Conservation (phyloP, 2,797 vertebrate genomes). For the Pelodytes ibericus region DNA sequence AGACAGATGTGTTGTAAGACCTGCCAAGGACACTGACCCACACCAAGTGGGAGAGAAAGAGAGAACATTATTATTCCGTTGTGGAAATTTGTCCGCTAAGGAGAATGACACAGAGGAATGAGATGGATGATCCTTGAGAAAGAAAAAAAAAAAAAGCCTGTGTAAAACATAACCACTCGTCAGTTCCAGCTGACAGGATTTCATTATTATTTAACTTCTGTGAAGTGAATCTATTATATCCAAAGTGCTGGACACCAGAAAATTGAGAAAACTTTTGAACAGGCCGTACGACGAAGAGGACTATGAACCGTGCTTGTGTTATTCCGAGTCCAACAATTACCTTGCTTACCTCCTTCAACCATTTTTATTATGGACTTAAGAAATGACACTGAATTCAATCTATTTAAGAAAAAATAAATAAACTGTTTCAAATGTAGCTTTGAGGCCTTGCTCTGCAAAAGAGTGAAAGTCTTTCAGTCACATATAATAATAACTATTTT, state of each 20-base stretch:
- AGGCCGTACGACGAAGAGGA: slow-evolving; percentile 71
- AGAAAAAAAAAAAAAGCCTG: slow-evolving; percentile 76
- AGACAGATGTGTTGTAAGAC: slow-evolving; percentile 99
- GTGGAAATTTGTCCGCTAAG: slow-evolving; percentile 68
- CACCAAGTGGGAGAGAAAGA: slow-evolving; percentile 60
- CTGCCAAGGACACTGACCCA: slow-evolving; percentile 95
- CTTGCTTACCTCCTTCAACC: slow-evolving; percentile 82
- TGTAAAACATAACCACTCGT: slow-evolving; percentile 96
- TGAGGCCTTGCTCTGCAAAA: slow-evolving; percentile 74
- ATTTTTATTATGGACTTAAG: slow-evolving; percentile 82
- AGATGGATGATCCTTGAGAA: slow-evolving; percentile 67
- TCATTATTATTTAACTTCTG: slow-evolving; percentile 95
- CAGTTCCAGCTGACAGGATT: slow-evolving; percentile 88
- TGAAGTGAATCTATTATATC: slow-evolving; percentile 96
- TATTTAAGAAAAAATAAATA: slow-evolving; percentile 69
- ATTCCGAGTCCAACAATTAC: slow-evolving; percentile 76
- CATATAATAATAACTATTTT: slow-evolving; percentile 75
- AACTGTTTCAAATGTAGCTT: slow-evolving; percentile 76
- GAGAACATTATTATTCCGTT: slow-evolving; percentile 67
- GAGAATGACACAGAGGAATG: slow-evolving; percentile 70
- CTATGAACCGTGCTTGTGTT: slow-evolving; percentile 73
- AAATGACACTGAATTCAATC: slow-evolving; percentile 82
- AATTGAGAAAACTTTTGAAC: slow-evolving; percentile 75
- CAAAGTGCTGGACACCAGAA: slow-evolving; percentile 97
- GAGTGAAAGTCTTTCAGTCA: slow-evolving; percentile 73